Base-by-base conservation (phyloP, 2,113 vertebrate species). In the Colaptes auratus region DNA sequence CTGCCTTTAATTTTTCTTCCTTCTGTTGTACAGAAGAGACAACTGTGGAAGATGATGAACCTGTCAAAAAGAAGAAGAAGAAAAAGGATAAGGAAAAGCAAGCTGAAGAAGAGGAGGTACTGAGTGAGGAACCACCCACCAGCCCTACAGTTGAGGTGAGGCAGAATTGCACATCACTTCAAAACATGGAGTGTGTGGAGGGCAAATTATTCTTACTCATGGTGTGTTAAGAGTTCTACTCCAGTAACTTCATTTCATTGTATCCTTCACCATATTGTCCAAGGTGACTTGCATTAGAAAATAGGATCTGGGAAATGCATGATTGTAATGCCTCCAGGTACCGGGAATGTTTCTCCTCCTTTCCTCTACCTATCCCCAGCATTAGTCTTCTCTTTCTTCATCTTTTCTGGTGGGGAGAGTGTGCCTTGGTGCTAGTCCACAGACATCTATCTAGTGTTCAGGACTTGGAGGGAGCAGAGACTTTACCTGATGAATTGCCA, bases 21-120 rank as follows among this genome's bases (percentile, higher is more conserved):
- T 78, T 74, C 27, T 84, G 17, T 58, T 73, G 28, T 44, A 52
- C 67, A 77, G 97, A 94, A 80, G 96, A 90, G 7, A 60, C 87
- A 33, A 97, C 97, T n/a, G 83, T 91, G 27, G 97, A 97, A 67
- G 86, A 95, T 17, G 95, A 78, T 30, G 98, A 98, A 82, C 84
- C 97, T 31, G 97, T 98, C 28, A 98, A 98, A 93, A 99, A 99
- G 98, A 99, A 99, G 96, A 99, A 99, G 91, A 98, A 98, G 90
- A 99, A 99, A 91, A 99, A 99, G 93, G 97, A 98, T 83, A 98
- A 98, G 75, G 98, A 98, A 94, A 97, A 97, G 42, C 95, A 97
- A 75, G 82, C 89, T 75, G 97, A 98, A 81, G 96, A 98, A 50
- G 95, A 94, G 28, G 97, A 91, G 2, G 88, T 93, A 44, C 86